These are phyloP conservation scores for Trichogramma pretiosum DNA, from an alignment of 1,140 invertebrate genomes.

Conservation along the genomic window DNA sequence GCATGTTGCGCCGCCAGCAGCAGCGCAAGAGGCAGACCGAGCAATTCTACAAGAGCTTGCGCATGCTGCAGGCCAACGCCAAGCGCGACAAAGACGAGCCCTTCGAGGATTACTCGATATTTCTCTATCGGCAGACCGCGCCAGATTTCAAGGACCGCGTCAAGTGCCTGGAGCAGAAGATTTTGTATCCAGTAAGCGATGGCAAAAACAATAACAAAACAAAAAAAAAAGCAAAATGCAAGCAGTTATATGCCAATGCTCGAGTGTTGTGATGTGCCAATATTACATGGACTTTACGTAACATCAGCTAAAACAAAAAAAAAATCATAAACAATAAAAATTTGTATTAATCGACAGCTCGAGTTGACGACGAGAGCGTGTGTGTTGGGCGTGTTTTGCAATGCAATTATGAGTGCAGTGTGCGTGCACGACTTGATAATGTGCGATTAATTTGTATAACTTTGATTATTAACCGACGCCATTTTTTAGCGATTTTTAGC, in stretches of 20 bases:
- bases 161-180: slow-evolving; percentile 67
- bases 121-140: slow-evolving; percentile 63
- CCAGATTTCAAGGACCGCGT: slow-evolving; percentile 68
- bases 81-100: slow-evolving; percentile 50
- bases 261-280: background rate
- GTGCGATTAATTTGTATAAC: too few species aligned
- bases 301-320: too few species aligned
- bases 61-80: slow-evolving; percentile 63
- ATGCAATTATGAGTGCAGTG: too few species aligned
- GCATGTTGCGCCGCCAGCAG: slow-evolving; percentile 55
- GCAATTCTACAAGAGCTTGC: slow-evolving; percentile 69
- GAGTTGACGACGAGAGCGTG: too few species aligned
- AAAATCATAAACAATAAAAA: too few species aligned
- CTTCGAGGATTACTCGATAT: slow-evolving; percentile 68
- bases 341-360: too few species aligned
- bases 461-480: too few species aligned
- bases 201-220: background rate
- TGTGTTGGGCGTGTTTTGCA: too few species aligned
- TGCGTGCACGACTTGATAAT: too few species aligned
- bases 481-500: too few species aligned
- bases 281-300: background rate
- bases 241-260: too few species aligned
- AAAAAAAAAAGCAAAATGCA: too few species aligned
- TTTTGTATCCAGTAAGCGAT: slow-evolving; percentile 64
- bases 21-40: slow-evolving; percentile 60